phyloP scores from a whole-genome alignment of 2,797 vertebrate genomes.

The Steatocranus sp. region DNA sequence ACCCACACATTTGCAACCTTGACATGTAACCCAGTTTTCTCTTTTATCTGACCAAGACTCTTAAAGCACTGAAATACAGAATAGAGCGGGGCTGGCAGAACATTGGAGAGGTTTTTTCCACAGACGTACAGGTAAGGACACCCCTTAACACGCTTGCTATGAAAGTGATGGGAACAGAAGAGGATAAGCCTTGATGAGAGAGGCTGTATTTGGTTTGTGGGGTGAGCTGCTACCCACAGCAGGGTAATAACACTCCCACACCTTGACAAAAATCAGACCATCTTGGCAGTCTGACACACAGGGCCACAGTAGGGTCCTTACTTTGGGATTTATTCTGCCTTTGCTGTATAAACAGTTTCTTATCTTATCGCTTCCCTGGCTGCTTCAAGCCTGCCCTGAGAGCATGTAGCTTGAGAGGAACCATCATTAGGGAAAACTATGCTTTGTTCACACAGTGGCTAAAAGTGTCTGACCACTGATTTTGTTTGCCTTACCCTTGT shows the following conservation, averaged over 20 bases:
- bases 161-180: not conserved
- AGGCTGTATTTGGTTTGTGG: constrained; percentile 12
- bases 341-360: constrained; percentile 45
- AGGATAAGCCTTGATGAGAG: not conserved
- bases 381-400: constrained; percentile 15
- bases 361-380: constrained; percentile 34
- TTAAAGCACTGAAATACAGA: not conserved
- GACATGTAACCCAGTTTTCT: constrained; percentile 22
- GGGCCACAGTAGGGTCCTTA: constrained; percentile 12
- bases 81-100: not conserved
- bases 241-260: not conserved
- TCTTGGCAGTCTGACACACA: constrained; percentile 4
- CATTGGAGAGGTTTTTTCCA: not conserved
- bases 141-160: not conserved
- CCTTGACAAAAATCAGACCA: constrained; percentile 23
- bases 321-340: constrained; percentile 21
- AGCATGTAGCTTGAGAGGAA: constrained; percentile 10
- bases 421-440: constrained; percentile 35
- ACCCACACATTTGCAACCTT: not conserved
- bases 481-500: not conserved
- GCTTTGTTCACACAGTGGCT: constrained; percentile 24
- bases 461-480: not conserved
- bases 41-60: not conserved
- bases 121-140: not conserved
- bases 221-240: not conserved